A percentile compares a stretch with the other conserved stretches of the same genome.
These are phyloP conservation scores for Champsocephalus gunnari DNA, from an alignment of 2,797 vertebrate genomes.

Conservation along the genomic window DNA sequence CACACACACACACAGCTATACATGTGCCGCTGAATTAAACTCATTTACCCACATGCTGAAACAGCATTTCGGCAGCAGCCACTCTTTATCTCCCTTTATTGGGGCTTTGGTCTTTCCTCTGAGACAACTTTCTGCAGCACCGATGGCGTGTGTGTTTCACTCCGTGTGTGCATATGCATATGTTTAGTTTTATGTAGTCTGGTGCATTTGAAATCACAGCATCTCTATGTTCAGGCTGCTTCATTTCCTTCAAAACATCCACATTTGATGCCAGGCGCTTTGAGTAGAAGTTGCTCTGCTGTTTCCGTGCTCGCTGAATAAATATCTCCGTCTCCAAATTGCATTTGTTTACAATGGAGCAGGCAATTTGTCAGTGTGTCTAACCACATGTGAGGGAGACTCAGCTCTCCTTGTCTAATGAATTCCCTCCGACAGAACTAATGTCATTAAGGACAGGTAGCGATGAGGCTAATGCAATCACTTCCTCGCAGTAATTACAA, in stretches of 20 bases:
- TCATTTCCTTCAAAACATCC: neutral
- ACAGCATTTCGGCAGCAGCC: conserved; percentile 44
- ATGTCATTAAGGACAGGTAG: conserved; percentile 71
- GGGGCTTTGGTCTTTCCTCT: conserved; percentile 37
- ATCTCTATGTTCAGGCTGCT: neutral
- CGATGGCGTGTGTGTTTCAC: conserved; percentile 3
- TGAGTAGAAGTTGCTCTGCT: conserved; percentile 1
- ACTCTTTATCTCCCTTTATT: conserved; percentile 53
- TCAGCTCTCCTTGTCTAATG: conserved; percentile 58
- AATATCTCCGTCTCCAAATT: conserved; percentile 17
- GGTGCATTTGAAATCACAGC: conserved; percentile 16
- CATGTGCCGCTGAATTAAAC: conserved; percentile 45
- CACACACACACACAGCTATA: neutral
- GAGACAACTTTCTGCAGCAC: conserved; percentile 31
- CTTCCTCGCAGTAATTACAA: conserved; percentile 57
- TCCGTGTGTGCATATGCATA: neutral
- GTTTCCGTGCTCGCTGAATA: conserved; percentile 19
- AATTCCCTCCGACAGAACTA: conserved; percentile 68
- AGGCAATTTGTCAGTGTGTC: conserved; percentile 53
- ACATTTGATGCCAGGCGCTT: conserved; percentile 1
- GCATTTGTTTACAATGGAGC: conserved; percentile 43
- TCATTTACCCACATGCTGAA: conserved; percentile 50
- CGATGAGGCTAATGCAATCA: conserved; percentile 65
- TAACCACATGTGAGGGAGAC: conserved; percentile 41
- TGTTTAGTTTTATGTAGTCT: neutral